Evolutionary conservation across 2,888 invertebrate species (phyloP).

Genomic region (Ganaspis brasiliensis): DNA sequence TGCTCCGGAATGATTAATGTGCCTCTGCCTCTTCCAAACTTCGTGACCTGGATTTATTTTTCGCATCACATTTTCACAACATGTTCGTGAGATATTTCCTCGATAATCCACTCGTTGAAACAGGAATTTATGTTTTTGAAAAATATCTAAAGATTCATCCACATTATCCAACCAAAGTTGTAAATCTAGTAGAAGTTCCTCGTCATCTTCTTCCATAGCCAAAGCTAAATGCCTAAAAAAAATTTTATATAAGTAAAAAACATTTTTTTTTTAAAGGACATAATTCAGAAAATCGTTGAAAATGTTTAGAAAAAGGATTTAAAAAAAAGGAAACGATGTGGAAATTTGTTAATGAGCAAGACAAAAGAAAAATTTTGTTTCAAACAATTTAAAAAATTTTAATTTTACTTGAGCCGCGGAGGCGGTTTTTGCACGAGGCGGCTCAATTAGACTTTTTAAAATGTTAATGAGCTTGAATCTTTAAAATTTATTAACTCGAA

Average conservation of each 20-base stretch:
- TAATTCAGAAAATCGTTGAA: too few relatives aligned
- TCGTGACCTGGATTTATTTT: conserved; percentile 67
- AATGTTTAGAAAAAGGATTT: too few relatives aligned
- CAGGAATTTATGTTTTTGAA: conserved; percentile 75
- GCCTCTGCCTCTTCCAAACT: conserved; percentile 72
- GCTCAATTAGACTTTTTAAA: too few relatives aligned
- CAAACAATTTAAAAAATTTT: too few relatives aligned
- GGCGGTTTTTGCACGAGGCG: too few relatives aligned
- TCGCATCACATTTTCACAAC: conserved; percentile 81
- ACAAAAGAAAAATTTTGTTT: too few relatives aligned
- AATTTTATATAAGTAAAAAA: too few relatives aligned
- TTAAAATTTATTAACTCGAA: too few relatives aligned
- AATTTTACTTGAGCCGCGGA: too few relatives aligned
- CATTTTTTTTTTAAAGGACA: conserved; percentile 41
- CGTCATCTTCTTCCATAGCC: conserved; percentile 84
- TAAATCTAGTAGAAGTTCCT: conserved; percentile 81
- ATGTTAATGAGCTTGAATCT: too few relatives aligned
- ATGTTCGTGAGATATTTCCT: conserved; percentile 81
- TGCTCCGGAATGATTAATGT: conserved; percentile 71
- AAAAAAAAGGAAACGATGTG: too few relatives aligned
- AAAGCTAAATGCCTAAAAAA: conserved; percentile 82
- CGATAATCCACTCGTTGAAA: conserved; percentile 80
- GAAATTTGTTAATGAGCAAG: too few relatives aligned
- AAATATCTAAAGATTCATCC: conserved; percentile 48
- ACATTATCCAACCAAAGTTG: conserved; percentile 75